Percentiles rank a stretch among this genome's conserved stretches.
Conservation (phyloP, 2,113 vertebrate genomes). For the Puffinus mauretanicus region DNA sequence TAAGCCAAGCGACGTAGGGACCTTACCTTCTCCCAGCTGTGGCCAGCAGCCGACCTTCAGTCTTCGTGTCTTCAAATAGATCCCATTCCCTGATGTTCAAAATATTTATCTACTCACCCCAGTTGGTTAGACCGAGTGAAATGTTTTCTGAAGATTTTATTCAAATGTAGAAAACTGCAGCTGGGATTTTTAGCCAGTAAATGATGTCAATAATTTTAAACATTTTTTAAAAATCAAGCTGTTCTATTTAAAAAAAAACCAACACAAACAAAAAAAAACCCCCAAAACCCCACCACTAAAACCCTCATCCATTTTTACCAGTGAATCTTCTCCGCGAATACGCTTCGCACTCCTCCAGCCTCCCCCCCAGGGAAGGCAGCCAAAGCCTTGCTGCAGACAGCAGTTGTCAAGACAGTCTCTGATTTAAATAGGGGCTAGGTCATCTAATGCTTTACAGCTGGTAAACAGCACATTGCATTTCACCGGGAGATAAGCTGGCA, state of each 20-base stretch:
- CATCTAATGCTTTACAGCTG: background rate
- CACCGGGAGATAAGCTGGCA: background rate
- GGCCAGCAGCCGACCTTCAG: background rate
- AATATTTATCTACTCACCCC: background rate
- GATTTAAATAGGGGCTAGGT: background rate
- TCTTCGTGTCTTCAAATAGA: accelerated
- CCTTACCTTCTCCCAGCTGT: background rate
- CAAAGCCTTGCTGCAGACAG: background rate
- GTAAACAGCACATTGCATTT: background rate
- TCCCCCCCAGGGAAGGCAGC: background rate
- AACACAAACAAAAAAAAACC: too few relatives aligned
- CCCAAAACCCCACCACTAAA: background rate
- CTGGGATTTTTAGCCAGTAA: background rate
- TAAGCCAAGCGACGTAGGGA: accelerated
- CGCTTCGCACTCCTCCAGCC: background rate
- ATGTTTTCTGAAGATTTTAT: background rate
- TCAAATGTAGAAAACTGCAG: background rate
- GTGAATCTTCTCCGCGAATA: accelerated
- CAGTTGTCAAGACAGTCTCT: background rate
- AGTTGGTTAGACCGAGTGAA: accelerated
- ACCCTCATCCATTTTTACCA: background rate
- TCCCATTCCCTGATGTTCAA: background rate
- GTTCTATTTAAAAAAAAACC: background rate
- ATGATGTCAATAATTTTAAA: background rate
- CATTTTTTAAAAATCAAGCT: background rate